Percentiles rank a stretch among this genome's conserved stretches.
phyloP scores from a whole-genome alignment of 2,113 vertebrate genomes.

The Brachionichthys hirsutus region DNA sequence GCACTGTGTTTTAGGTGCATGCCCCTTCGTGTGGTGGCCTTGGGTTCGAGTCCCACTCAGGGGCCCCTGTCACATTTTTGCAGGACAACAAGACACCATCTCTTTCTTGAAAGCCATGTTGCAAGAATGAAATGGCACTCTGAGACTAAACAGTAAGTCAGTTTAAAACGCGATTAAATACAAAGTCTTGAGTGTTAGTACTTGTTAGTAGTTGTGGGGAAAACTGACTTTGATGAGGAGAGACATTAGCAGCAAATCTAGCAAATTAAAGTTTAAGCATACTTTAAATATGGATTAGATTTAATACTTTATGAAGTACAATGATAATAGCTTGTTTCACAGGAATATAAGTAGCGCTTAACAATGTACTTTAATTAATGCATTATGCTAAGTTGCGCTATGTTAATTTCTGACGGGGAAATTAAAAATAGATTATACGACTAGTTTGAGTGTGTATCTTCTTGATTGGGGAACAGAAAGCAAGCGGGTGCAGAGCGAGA shows the following conservation, averaged over 20 bases:
- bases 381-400: conserved; percentile 75
- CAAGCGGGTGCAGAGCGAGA: conserved; percentile 43
- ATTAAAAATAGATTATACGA: conserved; percentile 80
- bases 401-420: conserved; percentile 73
- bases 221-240: conserved; percentile 63
- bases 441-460: conserved; percentile 63
- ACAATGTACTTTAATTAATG: conserved; percentile 78
- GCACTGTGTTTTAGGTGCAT: too few relatives aligned
- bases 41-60: too few relatives aligned
- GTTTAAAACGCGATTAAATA: conserved; percentile 2
- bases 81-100: too few relatives aligned
- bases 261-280: conserved; percentile 76
- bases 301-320: conserved; percentile 79
- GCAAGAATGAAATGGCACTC: too few relatives aligned
- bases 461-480: conserved; percentile 67
- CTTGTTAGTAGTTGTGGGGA: conserved; percentile 44
- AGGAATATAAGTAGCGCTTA: conserved; percentile 66
- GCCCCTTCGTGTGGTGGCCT: too few relatives aligned
- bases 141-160: too few relatives aligned
- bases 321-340: conserved; percentile 75
- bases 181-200: conserved; percentile 24
- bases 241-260: conserved; percentile 65
- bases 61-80: too few relatives aligned
- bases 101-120: too few relatives aligned
- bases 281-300: conserved; percentile 77